Evolutionary conservation across 1,140 invertebrate genomes (phyloP).

Genomic region (Ooceraea biroi): DNA sequence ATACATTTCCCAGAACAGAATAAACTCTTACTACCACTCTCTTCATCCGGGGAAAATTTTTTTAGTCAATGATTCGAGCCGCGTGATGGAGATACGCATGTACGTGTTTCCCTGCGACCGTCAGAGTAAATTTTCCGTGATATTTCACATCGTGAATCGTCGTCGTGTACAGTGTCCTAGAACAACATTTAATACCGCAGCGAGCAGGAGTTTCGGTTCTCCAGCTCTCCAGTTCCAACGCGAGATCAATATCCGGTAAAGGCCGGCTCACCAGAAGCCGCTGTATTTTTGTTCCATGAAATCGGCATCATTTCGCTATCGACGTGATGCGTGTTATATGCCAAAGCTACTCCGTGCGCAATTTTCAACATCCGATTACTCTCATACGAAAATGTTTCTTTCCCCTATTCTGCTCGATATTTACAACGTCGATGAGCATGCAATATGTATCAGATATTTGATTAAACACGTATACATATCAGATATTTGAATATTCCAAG

Average conservation of each 20-base stretch:
- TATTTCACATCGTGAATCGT: constrained; percentile 47
- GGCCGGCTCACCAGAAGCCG: constrained; percentile 40
- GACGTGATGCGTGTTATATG: neutral
- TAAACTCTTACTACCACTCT: constrained; percentile 4
- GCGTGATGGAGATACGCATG: constrained; percentile 12
- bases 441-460: too few species aligned
- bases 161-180: constrained; percentile 42
- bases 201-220: constrained; percentile 33
- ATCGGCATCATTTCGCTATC: constrained; percentile 63
- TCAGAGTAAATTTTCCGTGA: constrained; percentile 61
- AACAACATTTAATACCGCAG: constrained; percentile 62
- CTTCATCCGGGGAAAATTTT: neutral
- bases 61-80: constrained; percentile 30
- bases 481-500: neutral
- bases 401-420: neutral
- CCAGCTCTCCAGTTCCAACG: constrained; percentile 21
- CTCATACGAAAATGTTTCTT: neutral
- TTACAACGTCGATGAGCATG: neutral
- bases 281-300: constrained; percentile 65
- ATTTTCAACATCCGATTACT: constrained; percentile 49
- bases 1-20: constrained; percentile 5
- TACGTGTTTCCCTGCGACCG: neutral
- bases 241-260: constrained; percentile 70
- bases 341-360: constrained; percentile 1
- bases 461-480: too few species aligned